Percentiles rank a stretch among this genome's conserved stretches.
Evolutionary conservation across 2,113 vertebrate genomes (phyloP).

Genomic region (Rhizomys pruinosus): DNA sequence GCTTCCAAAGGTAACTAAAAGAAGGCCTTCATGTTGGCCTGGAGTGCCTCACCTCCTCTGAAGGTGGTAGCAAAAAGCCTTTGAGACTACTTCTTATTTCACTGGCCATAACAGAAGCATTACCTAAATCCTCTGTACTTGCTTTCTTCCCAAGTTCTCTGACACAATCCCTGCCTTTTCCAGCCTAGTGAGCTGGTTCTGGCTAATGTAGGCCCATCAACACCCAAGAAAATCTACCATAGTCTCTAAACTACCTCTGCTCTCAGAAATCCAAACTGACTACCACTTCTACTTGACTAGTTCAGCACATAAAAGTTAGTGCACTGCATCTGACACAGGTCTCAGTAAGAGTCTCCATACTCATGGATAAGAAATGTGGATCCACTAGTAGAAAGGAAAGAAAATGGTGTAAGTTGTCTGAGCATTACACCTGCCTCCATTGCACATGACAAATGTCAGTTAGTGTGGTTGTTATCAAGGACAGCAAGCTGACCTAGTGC

Average conservation of each 20-base stretch:
- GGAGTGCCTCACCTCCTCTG: not conserved
- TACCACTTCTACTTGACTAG: not conserved
- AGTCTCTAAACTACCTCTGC: not conserved
- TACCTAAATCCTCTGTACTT: not conserved
- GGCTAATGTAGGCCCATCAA: not conserved
- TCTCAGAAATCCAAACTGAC: not conserved
- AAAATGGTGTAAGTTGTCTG: not conserved
- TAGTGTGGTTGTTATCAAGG: not conserved
- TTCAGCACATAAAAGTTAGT: not conserved
- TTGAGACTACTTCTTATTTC: not conserved
- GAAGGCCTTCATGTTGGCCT: not conserved
- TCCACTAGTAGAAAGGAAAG: not conserved
- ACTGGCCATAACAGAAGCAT: not conserved
- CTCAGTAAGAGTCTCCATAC: not conserved
- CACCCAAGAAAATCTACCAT: not conserved
- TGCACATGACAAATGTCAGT: not conserved
- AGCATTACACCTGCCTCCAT: not conserved
- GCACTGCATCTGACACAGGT: not conserved
- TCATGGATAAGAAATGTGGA: not conserved
- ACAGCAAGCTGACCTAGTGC: not conserved
- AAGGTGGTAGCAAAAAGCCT: not conserved
- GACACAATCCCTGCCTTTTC: not conserved
- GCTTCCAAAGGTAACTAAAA: not conserved
- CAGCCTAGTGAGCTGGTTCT: not conserved
- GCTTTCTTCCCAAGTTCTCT: not conserved